Percentiles rank a stretch among this genome's conserved stretches.
Conservation (phyloP, 2,113 vertebrate genomes). For the Danio rerio region DNA sequence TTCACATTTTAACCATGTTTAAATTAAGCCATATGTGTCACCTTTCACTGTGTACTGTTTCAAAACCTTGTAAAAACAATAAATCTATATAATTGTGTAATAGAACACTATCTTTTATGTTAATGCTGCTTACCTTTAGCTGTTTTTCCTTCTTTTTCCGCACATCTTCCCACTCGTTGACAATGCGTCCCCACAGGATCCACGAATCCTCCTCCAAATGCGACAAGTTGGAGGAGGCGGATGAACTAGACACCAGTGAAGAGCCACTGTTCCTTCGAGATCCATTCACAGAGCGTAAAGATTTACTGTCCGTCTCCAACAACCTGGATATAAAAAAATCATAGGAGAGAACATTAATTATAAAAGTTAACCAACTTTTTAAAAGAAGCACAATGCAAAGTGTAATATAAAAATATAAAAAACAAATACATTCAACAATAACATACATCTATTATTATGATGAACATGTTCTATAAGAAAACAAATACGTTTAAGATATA, state of each 20-base stretch:
- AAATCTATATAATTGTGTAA: not conserved
- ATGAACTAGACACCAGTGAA: slow-evolving; percentile 97
- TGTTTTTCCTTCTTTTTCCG: slow-evolving; percentile 98
- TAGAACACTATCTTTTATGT: not conserved
- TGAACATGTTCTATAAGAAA: not conserved
- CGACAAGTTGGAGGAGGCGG: slow-evolving; percentile 96
- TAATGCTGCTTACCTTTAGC: slow-evolving; percentile 84
- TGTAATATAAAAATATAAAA: not conserved
- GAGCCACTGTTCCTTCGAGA: slow-evolving; percentile 96
- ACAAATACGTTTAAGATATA: too few relatives aligned
- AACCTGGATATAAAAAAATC: slow-evolving; percentile 76
- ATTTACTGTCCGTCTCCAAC: slow-evolving; percentile 96
- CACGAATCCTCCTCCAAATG: slow-evolving; percentile 97
- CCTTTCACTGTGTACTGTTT: not conserved
- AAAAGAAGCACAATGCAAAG: not conserved
- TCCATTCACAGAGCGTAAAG: slow-evolving; percentile 93
- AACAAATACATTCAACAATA: not conserved
- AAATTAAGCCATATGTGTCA: not conserved
- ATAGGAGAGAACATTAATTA: not conserved
- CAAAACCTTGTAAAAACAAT: not conserved
- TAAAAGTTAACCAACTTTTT: not conserved
- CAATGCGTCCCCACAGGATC: slow-evolving; percentile 96
- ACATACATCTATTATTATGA: not conserved
- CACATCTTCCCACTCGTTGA: slow-evolving; percentile 98
- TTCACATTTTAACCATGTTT: not conserved